Evolutionary conservation across 2,113 vertebrate genomes (phyloP).

Genomic region (Megalops atlanticus): DNA sequence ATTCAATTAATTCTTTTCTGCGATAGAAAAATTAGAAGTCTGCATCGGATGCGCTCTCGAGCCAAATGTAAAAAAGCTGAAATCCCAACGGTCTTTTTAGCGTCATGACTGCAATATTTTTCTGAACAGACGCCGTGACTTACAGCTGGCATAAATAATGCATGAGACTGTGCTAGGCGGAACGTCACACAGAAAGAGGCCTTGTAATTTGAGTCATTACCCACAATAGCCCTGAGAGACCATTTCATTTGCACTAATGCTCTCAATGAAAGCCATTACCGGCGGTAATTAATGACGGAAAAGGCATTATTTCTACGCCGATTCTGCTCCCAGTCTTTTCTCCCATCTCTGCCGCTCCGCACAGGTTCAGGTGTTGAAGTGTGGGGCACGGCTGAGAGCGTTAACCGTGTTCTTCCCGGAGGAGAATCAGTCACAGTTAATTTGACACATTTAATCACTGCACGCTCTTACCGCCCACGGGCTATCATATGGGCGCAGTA

Average conservation of each 20-base stretch:
- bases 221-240: background rate
- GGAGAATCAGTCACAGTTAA: background rate
- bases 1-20: background rate
- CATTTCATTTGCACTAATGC: slow-evolving; percentile 6
- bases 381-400: background rate
- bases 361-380: background rate
- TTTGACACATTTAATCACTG: background rate
- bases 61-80: background rate
- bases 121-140: background rate
- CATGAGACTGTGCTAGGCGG: background rate
- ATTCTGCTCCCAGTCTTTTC: background rate
- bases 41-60: background rate
- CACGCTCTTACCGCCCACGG: background rate
- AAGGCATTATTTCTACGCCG: background rate
- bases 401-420: background rate
- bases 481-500: background rate
- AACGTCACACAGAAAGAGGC: background rate
- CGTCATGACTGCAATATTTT: background rate
- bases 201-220: slow-evolving; percentile 3
- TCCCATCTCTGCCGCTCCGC: background rate
- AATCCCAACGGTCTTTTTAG: too few species aligned
- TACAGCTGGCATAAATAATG: background rate
- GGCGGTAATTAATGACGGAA: slow-evolving; percentile 5
- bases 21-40: background rate
- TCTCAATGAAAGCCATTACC: background rate